Conservation (phyloP, 2,888 invertebrate genomes). For the Phortica okadai region DNA sequence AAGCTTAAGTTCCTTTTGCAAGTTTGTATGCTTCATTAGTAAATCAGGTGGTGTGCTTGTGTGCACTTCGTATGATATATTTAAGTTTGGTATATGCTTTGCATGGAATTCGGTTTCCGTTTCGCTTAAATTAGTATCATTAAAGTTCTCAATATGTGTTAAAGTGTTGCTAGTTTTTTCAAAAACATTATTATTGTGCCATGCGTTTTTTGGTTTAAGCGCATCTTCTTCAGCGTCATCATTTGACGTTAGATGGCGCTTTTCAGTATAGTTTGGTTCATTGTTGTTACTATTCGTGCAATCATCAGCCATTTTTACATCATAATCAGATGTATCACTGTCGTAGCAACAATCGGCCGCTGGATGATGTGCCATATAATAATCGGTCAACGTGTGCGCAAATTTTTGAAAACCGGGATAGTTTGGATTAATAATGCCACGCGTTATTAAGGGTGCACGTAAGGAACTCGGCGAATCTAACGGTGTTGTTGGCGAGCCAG, state of each 20-base stretch:
- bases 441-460: background rate
- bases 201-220: constrained; percentile 23
- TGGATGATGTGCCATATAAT: constrained; percentile 72
- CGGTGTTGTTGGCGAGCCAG: background rate
- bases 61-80: background rate
- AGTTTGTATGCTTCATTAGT: constrained; percentile 32
- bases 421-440: constrained; percentile 89
- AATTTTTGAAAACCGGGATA: constrained; percentile 90
- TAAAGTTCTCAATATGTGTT: background rate
- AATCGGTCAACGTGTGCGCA: constrained; percentile 82
- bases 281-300: constrained; percentile 44
- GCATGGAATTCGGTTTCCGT: background rate
- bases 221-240: too few species aligned
- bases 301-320: constrained; percentile 68
- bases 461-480: background rate
- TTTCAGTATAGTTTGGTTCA: constrained; percentile 23
- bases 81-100: background rate
- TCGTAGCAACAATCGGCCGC: constrained; percentile 69
- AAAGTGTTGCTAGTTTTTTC: constrained; percentile 25
- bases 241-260: too few species aligned
- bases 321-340: constrained; percentile 72
- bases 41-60: background rate
- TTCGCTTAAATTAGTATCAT: background rate
- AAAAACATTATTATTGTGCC: constrained; percentile 6
- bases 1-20: constrained; percentile 42